Conservation (phyloP, 2,113 vertebrate species). For the Mormyrus lacerda region DNA sequence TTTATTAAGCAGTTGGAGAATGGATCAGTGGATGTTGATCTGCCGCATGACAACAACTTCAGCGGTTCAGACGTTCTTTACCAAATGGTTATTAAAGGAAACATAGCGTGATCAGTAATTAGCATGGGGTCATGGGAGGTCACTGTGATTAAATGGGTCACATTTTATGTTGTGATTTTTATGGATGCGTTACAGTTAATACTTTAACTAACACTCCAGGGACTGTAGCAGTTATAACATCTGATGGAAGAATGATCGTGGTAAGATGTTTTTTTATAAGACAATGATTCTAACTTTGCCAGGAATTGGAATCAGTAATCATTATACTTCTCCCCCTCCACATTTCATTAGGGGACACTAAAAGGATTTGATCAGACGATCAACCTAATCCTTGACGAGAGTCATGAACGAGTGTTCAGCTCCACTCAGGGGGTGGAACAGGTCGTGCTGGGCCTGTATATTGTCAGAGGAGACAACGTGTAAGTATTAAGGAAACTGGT, state of each 20-base stretch:
- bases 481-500: slow-evolving; percentile 57
- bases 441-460: slow-evolving; percentile 94
- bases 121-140: background rate
- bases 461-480: slow-evolving; percentile 97
- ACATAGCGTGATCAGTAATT: background rate
- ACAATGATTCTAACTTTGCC: background rate
- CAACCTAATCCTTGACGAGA: slow-evolving; percentile 97
- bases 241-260: slow-evolving; percentile 97
- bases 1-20: background rate
- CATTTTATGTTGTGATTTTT: background rate
- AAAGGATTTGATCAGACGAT: slow-evolving; percentile 99
- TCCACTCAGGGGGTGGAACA: slow-evolving; percentile 97
- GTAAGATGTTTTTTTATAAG: slow-evolving; percentile 57
- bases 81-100: background rate
- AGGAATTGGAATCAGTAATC: background rate
- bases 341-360: slow-evolving; percentile 74
- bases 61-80: background rate
- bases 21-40: background rate
- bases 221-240: slow-evolving; percentile 92
- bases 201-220: slow-evolving; percentile 54
- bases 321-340: background rate
- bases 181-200: background rate
- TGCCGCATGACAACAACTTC: too few species aligned
- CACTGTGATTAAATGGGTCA: background rate
- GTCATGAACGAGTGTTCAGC: slow-evolving; percentile 97